These are phyloP conservation scores for Charadrius vociferus DNA, from an alignment of 2,113 vertebrate genomes.

Conservation along the genomic window DNA sequence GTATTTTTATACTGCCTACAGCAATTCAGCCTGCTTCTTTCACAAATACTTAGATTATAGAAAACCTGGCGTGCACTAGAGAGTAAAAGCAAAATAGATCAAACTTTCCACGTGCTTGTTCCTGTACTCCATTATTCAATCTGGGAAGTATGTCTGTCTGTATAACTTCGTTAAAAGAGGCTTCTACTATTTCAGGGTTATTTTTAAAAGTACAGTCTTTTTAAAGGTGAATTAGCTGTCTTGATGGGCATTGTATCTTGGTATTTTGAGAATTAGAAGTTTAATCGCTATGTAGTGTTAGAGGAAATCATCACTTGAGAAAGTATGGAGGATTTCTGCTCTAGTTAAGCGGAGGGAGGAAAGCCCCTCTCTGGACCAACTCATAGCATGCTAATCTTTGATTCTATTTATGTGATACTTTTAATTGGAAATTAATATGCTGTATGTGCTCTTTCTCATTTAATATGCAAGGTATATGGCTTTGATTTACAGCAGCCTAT, in stretches of 20 bases:
- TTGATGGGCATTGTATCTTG: neutral
- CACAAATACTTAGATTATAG: slow-evolving; percentile 17
- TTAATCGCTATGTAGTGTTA: neutral
- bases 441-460: neutral
- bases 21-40: neutral
- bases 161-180: neutral
- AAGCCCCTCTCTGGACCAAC: neutral
- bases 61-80: slow-evolving; percentile 4
- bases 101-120: slow-evolving; percentile 59
- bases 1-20: neutral
- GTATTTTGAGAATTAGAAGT: neutral
- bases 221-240: neutral
- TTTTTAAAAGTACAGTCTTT: neutral
- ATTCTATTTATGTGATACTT: neutral
- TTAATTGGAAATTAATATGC: neutral
- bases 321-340: neutral
- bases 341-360: neutral
- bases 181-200: neutral
- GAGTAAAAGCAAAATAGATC: slow-evolving; percentile 6
- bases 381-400: neutral
- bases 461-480: neutral
- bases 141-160: slow-evolving; percentile 41
- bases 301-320: neutral
- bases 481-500: neutral
- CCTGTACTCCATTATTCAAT: slow-evolving; percentile 49